These are phyloP conservation scores for Craniophora ligustri DNA, from an alignment of 2,888 invertebrate genomes.

Conservation along the genomic window DNA sequence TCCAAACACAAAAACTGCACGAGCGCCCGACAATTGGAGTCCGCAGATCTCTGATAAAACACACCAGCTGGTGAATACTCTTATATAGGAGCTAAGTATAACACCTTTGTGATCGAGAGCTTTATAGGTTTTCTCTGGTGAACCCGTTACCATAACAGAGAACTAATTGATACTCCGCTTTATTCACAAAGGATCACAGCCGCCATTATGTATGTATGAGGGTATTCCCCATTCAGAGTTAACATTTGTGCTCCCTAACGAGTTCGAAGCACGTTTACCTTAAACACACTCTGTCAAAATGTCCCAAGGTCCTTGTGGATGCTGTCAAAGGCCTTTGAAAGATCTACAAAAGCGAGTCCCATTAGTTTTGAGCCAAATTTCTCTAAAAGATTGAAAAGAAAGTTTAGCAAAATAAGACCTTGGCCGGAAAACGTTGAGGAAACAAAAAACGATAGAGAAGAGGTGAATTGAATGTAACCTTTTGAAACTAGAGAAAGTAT, in stretches of 20 bases:
- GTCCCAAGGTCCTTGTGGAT: conserved; percentile 8
- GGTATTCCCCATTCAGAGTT: conserved; percentile 18
- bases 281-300: conserved; percentile 10
- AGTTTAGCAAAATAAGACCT: neutral
- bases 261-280: conserved; percentile 28
- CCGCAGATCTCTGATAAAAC: too few relatives aligned
- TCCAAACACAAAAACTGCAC: too few relatives aligned
- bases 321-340: conserved; percentile 29
- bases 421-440: neutral
- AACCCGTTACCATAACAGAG: neutral
- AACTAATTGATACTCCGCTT: conserved; percentile 14
- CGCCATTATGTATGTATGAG: conserved; percentile 12
- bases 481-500: neutral
- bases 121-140: too few relatives aligned
- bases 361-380: neutral
- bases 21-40: too few relatives aligned
- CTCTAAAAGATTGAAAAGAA: neutral
- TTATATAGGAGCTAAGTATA: too few relatives aligned
- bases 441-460: neutral
- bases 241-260: conserved; percentile 28
- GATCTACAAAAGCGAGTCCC: neutral
- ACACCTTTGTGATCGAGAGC: too few relatives aligned
- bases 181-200: conserved; percentile 11
- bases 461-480: neutral
- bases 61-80: too few relatives aligned